Conservation (phyloP, 2,113 vertebrate species). For the Syrrhaptes paradoxus region DNA sequence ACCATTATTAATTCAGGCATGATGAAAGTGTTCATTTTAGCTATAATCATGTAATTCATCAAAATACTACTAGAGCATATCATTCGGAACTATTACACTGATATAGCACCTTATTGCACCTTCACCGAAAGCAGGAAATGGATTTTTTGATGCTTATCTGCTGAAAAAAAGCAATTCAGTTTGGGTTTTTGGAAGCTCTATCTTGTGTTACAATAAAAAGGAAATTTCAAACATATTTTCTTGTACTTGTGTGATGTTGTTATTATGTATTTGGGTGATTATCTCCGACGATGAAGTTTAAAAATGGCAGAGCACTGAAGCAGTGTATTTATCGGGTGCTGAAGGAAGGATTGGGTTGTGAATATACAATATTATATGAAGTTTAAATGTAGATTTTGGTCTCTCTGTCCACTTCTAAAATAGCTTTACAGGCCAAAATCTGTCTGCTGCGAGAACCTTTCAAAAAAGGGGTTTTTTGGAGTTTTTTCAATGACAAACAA, state of each 20-base stretch:
- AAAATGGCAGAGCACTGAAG: conserved; percentile 20
- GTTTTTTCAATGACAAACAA: neutral
- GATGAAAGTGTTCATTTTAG: conserved; percentile 93
- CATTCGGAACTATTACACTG: conserved; percentile 82
- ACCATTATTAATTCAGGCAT: conserved; percentile 84
- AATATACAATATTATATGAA: neutral
- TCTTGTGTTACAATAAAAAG: conserved; percentile 56
- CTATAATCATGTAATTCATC: conserved; percentile 95
- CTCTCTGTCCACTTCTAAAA: neutral
- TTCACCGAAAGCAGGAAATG: conserved; percentile 71
- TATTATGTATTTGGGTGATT: conserved; percentile 57
- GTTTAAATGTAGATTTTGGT: neutral
- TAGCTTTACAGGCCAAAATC: neutral
- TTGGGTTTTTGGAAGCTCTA: conserved; percentile 49
- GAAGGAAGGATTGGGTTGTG: neutral
- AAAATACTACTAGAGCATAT: conserved; percentile 87
- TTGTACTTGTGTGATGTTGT: conserved; percentile 8
- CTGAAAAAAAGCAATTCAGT: conserved; percentile 72
- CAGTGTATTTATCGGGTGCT: neutral
- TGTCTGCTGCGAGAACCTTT: neutral
- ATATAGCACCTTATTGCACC: conserved; percentile 80
- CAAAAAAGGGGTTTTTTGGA: neutral
- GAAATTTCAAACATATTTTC: conserved; percentile 58
- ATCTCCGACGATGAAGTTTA: conserved; percentile 26
- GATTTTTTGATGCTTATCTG: conserved; percentile 73